Conservation (phyloP, 1,140 invertebrate genomes). For the Hycleus phaleratus region DNA sequence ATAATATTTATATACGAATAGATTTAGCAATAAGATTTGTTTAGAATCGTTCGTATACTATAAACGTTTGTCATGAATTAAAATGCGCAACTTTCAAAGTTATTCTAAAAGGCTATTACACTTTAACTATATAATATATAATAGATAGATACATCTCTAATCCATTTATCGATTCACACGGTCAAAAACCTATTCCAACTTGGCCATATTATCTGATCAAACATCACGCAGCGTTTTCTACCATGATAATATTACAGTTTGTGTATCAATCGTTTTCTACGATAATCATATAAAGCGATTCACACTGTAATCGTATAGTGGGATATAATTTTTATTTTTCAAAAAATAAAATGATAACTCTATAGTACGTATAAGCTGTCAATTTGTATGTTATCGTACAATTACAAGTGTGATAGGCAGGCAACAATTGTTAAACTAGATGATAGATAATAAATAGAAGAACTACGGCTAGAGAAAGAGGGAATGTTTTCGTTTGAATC, state of each 20-base stretch:
- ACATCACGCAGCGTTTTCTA: constrained; percentile 25
- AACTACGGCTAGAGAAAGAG: too few species aligned
- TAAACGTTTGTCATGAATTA: constrained; percentile 6
- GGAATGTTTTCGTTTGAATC: too few species aligned
- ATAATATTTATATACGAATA: background rate
- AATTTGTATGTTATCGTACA: constrained; percentile 36
- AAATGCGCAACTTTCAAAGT: constrained; percentile 2
- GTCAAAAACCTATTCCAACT: constrained; percentile 32
- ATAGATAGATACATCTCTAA: constrained; percentile 29
- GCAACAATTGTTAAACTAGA: constrained; percentile 35
- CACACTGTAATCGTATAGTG: constrained; percentile 31
- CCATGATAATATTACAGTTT: constrained; percentile 30
- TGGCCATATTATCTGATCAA: constrained; percentile 31
- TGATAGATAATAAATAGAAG: constrained; percentile 17
- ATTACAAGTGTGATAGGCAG: constrained; percentile 36
- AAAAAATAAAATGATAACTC: constrained; percentile 21
- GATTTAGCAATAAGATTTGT: background rate
- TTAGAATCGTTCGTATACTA: background rate
- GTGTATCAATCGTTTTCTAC: constrained; percentile 4
- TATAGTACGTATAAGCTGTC: constrained; percentile 29
- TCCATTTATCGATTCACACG: constrained; percentile 36
- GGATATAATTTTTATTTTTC: constrained; percentile 18
- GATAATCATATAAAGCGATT: constrained; percentile 9
- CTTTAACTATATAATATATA: background rate
- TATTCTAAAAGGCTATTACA: background rate